A percentile compares a stretch with the other conserved stretches of the same genome.
Conservation (phyloP, 2,888 invertebrate genomes). For the Druceiella hillmani region DNA sequence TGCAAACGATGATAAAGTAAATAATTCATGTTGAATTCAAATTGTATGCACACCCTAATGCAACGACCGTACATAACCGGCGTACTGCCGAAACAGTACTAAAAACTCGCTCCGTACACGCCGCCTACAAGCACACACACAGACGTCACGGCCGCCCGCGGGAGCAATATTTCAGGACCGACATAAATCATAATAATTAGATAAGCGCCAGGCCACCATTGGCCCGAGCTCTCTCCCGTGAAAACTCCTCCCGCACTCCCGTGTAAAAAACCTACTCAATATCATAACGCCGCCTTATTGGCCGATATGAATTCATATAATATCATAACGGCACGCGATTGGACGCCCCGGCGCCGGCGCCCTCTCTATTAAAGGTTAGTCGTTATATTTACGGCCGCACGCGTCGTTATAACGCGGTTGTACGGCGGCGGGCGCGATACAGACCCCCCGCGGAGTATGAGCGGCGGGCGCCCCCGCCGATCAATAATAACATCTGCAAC, state of each 20-base stretch:
- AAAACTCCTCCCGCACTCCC: slow-evolving; percentile 12
- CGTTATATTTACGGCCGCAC: too few species aligned
- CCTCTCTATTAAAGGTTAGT: slow-evolving; percentile 41
- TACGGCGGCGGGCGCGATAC: slow-evolving; percentile 29
- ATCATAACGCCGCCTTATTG: slow-evolving; percentile 52
- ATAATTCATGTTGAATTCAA: too few species aligned
- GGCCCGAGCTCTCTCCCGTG: slow-evolving; percentile 13
- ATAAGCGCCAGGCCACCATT: slow-evolving; percentile 49
- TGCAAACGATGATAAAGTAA: too few species aligned
- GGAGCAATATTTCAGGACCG: too few species aligned
- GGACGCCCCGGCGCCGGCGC: slow-evolving; percentile 40
- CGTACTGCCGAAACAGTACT: too few species aligned
- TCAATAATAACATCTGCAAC: slow-evolving; percentile 55
- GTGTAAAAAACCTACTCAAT: slow-evolving; percentile 31
- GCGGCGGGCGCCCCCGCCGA: slow-evolving; percentile 40
- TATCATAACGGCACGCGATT: slow-evolving; percentile 57
- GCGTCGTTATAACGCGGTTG: slow-evolving; percentile 42
- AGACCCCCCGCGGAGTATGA: slow-evolving; percentile 38
- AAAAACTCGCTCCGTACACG: too few species aligned
- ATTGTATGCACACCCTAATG: too few species aligned
- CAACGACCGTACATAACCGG: too few species aligned
- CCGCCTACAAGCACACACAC: too few species aligned
- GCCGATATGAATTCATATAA: slow-evolving; percentile 54
- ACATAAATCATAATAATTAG: too few species aligned
- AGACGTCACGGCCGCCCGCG: too few species aligned